Percentiles rank a stretch among this genome's conserved stretches.
These are phyloP conservation scores for Cardiocondyla obscurior DNA, from an alignment of 1,140 invertebrate genomes.

Conservation along the genomic window DNA sequence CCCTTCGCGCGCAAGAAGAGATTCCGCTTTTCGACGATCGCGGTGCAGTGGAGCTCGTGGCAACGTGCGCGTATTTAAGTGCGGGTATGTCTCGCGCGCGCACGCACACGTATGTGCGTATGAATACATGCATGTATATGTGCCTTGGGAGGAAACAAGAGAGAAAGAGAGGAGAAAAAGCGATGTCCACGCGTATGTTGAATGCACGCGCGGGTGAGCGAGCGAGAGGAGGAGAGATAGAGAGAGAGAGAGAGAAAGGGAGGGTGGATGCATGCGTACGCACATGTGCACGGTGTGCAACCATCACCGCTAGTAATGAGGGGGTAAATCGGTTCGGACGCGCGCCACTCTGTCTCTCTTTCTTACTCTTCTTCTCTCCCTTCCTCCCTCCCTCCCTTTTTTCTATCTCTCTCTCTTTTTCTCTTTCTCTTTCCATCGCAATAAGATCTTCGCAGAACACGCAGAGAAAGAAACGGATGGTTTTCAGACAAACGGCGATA, in stretches of 20 bases:
- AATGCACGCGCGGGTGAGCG: conserved; percentile 35
- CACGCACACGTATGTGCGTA: not conserved
- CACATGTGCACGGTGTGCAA: conserved; percentile 48
- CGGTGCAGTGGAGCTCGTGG: not conserved
- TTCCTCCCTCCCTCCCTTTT: not conserved
- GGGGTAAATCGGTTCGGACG: conserved; percentile 29
- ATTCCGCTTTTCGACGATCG: not conserved
- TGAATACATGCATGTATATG: too few relatives aligned
- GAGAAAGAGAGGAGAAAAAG: not conserved
- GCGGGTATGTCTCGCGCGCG: not conserved
- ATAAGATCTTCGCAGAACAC: conserved; percentile 3
- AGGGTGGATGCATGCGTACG: conserved; percentile 52
- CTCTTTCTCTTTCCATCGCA: not conserved
- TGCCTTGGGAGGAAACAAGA: not conserved
- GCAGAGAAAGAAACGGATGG: conserved; percentile 34
- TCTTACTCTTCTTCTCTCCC: not conserved
- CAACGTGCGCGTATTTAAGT: not conserved
- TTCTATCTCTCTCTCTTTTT: not conserved
- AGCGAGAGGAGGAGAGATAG: conserved; percentile 27
- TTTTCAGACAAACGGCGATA: conserved; percentile 52
- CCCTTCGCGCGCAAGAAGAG: not conserved
- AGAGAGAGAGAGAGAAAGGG: conserved; percentile 18
- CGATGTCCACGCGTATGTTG: not conserved
- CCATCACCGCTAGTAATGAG: conserved; percentile 20
- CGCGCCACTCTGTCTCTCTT: conserved; percentile 18